Base-by-base conservation (phyloP, 92 coral and sea anemone species). In the Epizoanthus fatuus region DNA sequence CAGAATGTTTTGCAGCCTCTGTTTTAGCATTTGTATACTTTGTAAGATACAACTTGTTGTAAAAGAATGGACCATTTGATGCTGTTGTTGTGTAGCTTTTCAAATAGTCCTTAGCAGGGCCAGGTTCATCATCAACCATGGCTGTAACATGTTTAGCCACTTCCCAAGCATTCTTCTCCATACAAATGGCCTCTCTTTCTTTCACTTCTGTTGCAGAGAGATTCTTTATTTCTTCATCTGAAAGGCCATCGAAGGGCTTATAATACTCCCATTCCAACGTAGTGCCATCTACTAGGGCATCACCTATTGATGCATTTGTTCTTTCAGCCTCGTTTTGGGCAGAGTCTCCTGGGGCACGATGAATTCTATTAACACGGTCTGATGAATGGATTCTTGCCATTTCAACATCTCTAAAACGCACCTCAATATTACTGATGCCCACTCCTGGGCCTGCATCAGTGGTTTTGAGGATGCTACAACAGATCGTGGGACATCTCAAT, bases 1-100 rank as follows among this genome's bases (percentile, higher is more conserved):
- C 73, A 78, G 70, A 42, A 78, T 56, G 79, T 81, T 82, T 81
- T 74, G 47, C 58, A 52, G 75, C 78, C 12, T 72, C 91, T 87
- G 87, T 87, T 80, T 91, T 87, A 71, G 89, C 94, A 67, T 64
- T 70, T 87, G 87, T 72, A 64, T 91, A 83, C 79, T 91, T 84
- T 83, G 69, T 91, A 37, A 87, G 87, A 66, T 86, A 82, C 58
- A 66, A 17, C 60, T 20, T 79, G 72, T 86, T 68, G 65, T 53
- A 86, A 71, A 86, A 86, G 73, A 80, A 72, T 71, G 14, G 70
- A 60, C 53, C 59, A 16, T 80, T 63, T 67, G 86, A 81, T 70
- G 1, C 16, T 71, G 81, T 71, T 69, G 79, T 66, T 77, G 85
- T 81, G 69, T 81, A 87, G 78, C 81, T 80, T 69, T 87, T 70